Base-by-base conservation (phyloP, 1,140 invertebrate species). In the Caerostris darwini region DNA sequence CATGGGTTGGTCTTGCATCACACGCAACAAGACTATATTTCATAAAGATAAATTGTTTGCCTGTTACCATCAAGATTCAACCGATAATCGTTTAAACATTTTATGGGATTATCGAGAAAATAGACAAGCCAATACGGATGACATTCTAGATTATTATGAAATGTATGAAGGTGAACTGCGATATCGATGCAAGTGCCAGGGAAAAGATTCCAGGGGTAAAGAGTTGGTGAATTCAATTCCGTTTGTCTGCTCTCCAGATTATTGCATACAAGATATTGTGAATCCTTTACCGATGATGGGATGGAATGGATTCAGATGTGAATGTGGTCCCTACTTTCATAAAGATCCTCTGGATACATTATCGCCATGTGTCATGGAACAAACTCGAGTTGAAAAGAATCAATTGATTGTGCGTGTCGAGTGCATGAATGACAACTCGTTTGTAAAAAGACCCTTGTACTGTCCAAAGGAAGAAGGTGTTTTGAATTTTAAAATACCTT, bases 101-200 rank as follows among this genome's bases (percentile, higher is more conserved):
- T 17, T 91, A 12, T 81, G 17, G 54, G 89, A 91, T 81, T 58
- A 91, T 53, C 8, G 14, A n/a, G 3, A 6, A 50, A 82, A 82
- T n/a, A 1, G 82, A 77, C 5, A 6, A 0, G 69, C 59, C 3
- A 2, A 57, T 14, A 1, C 5, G 7, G 3, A 17, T 7, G 53
- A 67, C 2, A n/a, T 14, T 4, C 56, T 34, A 2, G 56, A 77
- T 81, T 77, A 81, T 50, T 57, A 81, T 54, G 14, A 53, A 81
- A 19, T 81, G 2, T 1, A 50, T 10, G 69, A 67, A 3, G 14
- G 19, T n/a, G 17, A 17, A 2, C 50, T 54, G 19, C 14, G 89
- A 17, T 91, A 59, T 61, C 53, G 19, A 14, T 91, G 89, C 10
- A 77, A 91, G 19, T 91, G 89, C 53, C 12, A 83, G n/a, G 77